Percentiles rank a stretch among this genome's conserved stretches.
Conservation (phyloP, 2,113 vertebrate species). For the Cryptomyrus ogoouensis region DNA sequence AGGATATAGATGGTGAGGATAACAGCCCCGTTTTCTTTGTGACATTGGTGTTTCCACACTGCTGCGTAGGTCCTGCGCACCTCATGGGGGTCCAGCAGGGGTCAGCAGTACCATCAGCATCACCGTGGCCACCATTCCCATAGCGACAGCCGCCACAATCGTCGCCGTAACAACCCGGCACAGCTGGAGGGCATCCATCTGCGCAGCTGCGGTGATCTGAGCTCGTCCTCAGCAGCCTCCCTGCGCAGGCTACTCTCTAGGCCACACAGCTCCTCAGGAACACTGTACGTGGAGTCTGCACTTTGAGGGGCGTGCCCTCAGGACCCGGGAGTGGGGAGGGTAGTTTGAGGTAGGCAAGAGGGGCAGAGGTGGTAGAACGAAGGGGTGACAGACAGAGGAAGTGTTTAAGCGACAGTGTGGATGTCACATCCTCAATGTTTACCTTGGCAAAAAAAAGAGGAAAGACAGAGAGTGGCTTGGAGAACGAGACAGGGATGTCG, state of each 20-base stretch:
- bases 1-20: neutral
- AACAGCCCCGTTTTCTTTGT: neutral
- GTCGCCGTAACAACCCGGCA: slow-evolving; percentile 41
- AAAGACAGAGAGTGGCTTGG: neutral
- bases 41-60: neutral
- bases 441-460: neutral
- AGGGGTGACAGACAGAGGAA: neutral
- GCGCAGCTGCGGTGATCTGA: slow-evolving; percentile 89
- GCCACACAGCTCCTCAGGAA: slow-evolving; percentile 70
- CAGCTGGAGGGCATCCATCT: slow-evolving; percentile 74
- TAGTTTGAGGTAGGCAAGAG: neutral
- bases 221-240: slow-evolving; percentile 72
- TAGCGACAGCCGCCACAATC: slow-evolving; percentile 63
- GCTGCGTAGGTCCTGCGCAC: slow-evolving; percentile 62
- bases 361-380: neutral
- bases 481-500: neutral
- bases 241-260: slow-evolving; percentile 71
- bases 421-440: neutral
- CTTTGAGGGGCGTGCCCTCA: slow-evolving; percentile 45
- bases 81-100: slow-evolving; percentile 52
- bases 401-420: neutral
- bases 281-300: slow-evolving; percentile 70
- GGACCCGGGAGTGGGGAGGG: neutral
- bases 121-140: slow-evolving; percentile 61
- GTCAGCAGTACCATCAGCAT: slow-evolving; percentile 48